phyloP scores from a whole-genome alignment of 2,888 invertebrate genomes.

The Sipunculus nudus region DNA sequence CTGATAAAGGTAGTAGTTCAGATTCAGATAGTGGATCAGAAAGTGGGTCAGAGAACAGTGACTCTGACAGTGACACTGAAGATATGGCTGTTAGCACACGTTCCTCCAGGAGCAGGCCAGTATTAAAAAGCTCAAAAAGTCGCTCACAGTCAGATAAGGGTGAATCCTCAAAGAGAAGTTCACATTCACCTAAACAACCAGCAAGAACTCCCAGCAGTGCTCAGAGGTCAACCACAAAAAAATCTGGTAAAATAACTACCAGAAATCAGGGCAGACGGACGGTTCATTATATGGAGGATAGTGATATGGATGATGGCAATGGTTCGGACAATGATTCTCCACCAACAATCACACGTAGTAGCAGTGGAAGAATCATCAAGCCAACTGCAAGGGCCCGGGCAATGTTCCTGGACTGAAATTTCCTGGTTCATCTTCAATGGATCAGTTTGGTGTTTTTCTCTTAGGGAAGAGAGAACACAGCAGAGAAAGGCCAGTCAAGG shows the following conservation, averaged over 20 bases:
- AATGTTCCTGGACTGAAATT: constrained; percentile 25
- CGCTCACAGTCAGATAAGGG: too few relatives aligned
- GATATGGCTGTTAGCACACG: background rate
- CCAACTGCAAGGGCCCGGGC: constrained; percentile 71
- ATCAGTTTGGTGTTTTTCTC: too few relatives aligned
- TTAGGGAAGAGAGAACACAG: too few relatives aligned
- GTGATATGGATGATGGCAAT: constrained; percentile 45
- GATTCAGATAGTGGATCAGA: background rate
- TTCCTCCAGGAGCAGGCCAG: background rate
- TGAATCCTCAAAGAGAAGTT: too few relatives aligned
- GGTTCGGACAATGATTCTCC: constrained; percentile 33
- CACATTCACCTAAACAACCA: too few relatives aligned
- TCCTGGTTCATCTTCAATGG: too few relatives aligned
- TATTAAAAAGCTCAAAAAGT: too few relatives aligned
- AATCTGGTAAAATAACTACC: constrained; percentile 41
- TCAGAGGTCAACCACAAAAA: background rate
- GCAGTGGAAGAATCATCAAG: constrained; percentile 84
- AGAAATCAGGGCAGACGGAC: constrained; percentile 63
- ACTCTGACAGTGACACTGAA: background rate
- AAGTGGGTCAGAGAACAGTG: too few relatives aligned
- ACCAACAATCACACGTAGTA: constrained; percentile 72
- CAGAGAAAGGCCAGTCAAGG: too few relatives aligned
- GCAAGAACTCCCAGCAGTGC: too few relatives aligned
- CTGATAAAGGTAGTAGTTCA: background rate
- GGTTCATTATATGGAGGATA: constrained; percentile 62